Conservation (phyloP, 2,797 vertebrate genomes). For the Acanthornis magna region DNA sequence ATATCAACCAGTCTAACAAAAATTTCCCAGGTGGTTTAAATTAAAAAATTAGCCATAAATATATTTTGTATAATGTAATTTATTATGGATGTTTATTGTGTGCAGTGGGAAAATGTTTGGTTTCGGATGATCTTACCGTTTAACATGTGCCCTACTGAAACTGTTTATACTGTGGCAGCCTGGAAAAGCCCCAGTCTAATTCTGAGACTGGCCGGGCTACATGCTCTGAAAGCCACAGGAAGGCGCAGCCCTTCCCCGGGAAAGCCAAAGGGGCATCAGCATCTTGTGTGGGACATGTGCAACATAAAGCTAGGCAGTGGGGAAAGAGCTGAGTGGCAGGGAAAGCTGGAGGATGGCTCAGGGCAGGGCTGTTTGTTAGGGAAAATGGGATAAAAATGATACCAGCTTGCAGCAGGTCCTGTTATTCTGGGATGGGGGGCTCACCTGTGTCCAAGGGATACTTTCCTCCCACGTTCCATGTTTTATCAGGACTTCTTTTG, state of each 20-base stretch:
- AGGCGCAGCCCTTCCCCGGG: background rate
- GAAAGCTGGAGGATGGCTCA: background rate
- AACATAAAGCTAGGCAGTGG: background rate
- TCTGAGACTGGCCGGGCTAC: background rate
- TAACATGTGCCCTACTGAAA: slow-evolving; percentile 32
- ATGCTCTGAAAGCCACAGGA: background rate
- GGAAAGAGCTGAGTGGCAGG: background rate
- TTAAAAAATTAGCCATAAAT: slow-evolving; percentile 71
- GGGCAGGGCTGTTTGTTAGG: background rate
- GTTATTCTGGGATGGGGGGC: background rate
- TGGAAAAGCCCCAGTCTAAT: background rate
- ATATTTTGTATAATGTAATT: slow-evolving; percentile 67
- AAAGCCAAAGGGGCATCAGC: background rate
- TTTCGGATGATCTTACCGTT: slow-evolving; percentile 27
- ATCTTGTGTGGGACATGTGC: background rate
- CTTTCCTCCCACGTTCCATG: background rate
- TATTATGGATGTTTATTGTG: slow-evolving; percentile 63
- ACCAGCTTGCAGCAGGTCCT: background rate
- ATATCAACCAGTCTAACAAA: slow-evolving; percentile 62
- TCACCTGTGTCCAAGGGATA: background rate
- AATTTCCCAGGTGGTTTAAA: slow-evolving; percentile 63
- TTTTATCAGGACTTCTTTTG: background rate
- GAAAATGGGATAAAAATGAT: background rate
- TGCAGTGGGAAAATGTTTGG: slow-evolving; percentile 53
- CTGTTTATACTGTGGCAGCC: slow-evolving; percentile 19